Conservation (phyloP, 2,888 invertebrate species). For the Athripsodes cinereus region DNA sequence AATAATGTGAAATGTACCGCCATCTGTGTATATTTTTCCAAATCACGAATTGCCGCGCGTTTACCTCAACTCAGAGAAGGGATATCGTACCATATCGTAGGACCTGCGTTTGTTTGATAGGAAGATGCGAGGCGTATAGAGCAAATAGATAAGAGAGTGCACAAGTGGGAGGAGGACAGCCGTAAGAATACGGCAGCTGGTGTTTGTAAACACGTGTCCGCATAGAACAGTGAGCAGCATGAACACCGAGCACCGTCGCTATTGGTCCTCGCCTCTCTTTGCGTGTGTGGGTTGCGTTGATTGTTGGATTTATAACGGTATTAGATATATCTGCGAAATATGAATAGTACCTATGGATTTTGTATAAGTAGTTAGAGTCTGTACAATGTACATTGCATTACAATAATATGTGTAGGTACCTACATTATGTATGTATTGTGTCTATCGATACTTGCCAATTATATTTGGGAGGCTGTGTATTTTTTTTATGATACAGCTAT, state of each 20-base stretch:
- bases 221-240: slow-evolving; percentile 4
- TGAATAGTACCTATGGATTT: too few species aligned
- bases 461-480: too few species aligned
- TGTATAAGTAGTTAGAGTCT: too few species aligned
- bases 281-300: slow-evolving; percentile 11
- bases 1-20: background rate
- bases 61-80: background rate
- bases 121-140: background rate
- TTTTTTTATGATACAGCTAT: too few species aligned
- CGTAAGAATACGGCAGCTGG: slow-evolving; percentile 15
- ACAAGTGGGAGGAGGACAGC: background rate
- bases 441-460: too few species aligned
- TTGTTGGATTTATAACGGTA: slow-evolving; percentile 18
- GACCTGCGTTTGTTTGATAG: background rate
- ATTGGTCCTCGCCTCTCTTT: slow-evolving; percentile 5
- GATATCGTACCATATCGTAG: background rate
- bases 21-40: background rate
- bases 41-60: background rate
- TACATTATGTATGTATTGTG: too few species aligned
- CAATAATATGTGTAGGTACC: too few species aligned
- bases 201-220: slow-evolving; percentile 27
- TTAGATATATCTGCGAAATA: background rate
- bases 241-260: background rate
- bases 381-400: too few species aligned
- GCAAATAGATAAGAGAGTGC: too few species aligned